These are phyloP conservation scores for Cactoblastis cactorum DNA, from an alignment of 2,888 invertebrate species.

Conservation along the genomic window DNA sequence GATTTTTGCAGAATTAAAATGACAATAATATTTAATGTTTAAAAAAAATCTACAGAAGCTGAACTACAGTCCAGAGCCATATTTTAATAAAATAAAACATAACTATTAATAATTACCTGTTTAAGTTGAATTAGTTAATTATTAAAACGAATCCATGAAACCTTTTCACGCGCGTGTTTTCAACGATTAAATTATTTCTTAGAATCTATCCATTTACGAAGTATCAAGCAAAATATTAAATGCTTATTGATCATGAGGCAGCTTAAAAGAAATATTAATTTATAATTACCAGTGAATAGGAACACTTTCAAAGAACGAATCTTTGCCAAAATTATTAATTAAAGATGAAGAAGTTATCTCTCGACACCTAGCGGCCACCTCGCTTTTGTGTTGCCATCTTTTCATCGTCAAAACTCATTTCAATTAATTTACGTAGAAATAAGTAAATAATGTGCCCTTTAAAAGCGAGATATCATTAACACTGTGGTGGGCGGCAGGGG, in stretches of 20 bases:
- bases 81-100: too few species aligned
- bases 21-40: too few species aligned
- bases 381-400: conserved; percentile 72
- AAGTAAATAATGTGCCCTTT: conserved; percentile 78
- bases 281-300: conserved; percentile 51
- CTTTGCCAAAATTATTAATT: conserved; percentile 74
- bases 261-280: conserved; percentile 59
- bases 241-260: conserved; percentile 33
- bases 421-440: conserved; percentile 77
- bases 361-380: conserved; percentile 74
- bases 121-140: too few species aligned
- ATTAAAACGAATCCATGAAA: too few species aligned
- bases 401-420: conserved; percentile 79
- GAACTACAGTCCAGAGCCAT: too few species aligned
- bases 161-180: too few species aligned
- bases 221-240: too few species aligned
- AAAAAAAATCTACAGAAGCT: too few species aligned
- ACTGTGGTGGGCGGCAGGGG: conserved; percentile 43
- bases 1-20: too few species aligned
- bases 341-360: conserved; percentile 75
- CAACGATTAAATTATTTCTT: too few species aligned
- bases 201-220: too few species aligned
- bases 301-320: conserved; percentile 65
- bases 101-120: too few species aligned
- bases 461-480: conserved; percentile 78